These are phyloP conservation scores for Drosophila ambigua DNA, from an alignment of 1,140 invertebrate species.

Conservation along the genomic window DNA sequence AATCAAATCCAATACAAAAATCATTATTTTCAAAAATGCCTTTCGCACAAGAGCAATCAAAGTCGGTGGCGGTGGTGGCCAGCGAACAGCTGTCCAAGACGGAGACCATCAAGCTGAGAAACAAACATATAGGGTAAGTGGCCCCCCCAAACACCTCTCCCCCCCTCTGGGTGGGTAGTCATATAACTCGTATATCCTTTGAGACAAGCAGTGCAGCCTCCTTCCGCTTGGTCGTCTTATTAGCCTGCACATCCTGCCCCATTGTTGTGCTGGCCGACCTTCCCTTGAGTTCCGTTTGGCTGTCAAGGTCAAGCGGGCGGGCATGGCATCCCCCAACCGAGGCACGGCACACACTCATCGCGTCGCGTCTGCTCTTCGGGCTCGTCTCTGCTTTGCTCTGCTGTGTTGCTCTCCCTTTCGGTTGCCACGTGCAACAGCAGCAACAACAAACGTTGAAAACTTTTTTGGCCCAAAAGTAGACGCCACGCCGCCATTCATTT, in stretches of 20 bases:
- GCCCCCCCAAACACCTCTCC: neutral
- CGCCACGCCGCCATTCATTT: neutral
- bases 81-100: conserved; percentile 89
- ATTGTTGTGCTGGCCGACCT: conserved; percentile 41
- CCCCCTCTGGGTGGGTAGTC: neutral
- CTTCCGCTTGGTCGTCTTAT: conserved; percentile 10
- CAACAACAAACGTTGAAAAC: neutral
- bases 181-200: neutral
- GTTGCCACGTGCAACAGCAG: conserved; percentile 39
- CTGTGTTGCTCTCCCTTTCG: conserved; percentile 16
- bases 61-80: conserved; percentile 77
- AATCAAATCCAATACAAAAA: neutral
- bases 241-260: conserved; percentile 6
- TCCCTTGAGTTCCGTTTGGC: conserved; percentile 50
- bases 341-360: conserved; percentile 50
- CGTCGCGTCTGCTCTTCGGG: neutral
- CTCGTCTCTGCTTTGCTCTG: neutral
- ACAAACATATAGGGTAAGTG: conserved; percentile 92
- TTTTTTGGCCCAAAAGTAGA: neutral
- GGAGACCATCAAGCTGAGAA: conserved; percentile 90
- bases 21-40: conserved; percentile 60
- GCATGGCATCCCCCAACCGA: conserved; percentile 58
- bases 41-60: conserved; percentile 69
- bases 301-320: conserved; percentile 64
- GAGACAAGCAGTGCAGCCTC: neutral